Conservation (phyloP, 2,113 vertebrate species). For the Pomatorhinus ruficollis region DNA sequence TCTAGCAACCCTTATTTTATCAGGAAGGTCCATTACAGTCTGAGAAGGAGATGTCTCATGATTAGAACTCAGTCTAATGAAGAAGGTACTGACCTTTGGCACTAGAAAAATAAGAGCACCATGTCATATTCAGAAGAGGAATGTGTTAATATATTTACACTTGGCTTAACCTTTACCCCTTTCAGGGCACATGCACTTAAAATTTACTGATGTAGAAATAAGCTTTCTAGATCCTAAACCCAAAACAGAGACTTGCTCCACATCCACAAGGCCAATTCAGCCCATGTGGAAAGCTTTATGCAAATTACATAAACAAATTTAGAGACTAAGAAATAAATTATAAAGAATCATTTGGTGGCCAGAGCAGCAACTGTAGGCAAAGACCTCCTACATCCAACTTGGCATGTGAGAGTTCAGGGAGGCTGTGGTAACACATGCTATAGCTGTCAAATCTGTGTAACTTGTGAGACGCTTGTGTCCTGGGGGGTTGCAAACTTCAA, state of each 20-base stretch:
- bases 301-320: not conserved
- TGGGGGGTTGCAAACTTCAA: not conserved
- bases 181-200: not conserved
- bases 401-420: not conserved
- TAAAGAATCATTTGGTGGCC: conserved; percentile 4
- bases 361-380: conserved; percentile 27
- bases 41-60: not conserved
- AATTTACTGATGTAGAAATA: not conserved
- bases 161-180: not conserved
- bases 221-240: not conserved
- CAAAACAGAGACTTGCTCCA: not conserved
- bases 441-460: not conserved
- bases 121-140: not conserved
- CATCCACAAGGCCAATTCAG: not conserved
- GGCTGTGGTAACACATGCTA: not conserved
- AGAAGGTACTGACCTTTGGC: not conserved
- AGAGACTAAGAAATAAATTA: not conserved
- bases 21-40: not conserved
- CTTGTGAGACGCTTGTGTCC: not conserved
- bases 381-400: not conserved
- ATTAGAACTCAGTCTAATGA: not conserved
- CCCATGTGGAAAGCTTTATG: conserved; percentile 12
- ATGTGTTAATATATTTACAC: not conserved
- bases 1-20: not conserved
- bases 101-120: not conserved